A percentile compares a stretch with the other conserved stretches of the same genome.
phyloP scores from a whole-genome alignment of 2,888 invertebrate genomes.

The Rhaphigaster nebulosa region DNA sequence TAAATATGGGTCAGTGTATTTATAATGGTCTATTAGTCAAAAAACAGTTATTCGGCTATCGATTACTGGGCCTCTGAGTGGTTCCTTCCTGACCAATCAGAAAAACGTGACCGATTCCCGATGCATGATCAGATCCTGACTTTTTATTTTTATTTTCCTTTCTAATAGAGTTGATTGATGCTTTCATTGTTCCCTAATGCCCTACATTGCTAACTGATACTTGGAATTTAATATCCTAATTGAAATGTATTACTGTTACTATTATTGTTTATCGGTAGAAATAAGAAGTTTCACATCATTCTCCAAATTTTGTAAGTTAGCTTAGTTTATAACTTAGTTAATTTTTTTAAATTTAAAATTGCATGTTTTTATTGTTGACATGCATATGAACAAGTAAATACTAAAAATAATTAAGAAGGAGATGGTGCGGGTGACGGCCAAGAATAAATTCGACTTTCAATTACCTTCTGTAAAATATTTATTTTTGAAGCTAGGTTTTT shows the following conservation, averaged over 20 bases:
- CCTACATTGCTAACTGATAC: neutral
- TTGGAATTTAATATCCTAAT: neutral
- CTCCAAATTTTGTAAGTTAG: no score
- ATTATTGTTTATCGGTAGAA: no score
- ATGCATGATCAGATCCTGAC: neutral
- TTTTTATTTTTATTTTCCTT: neutral
- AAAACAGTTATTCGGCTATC: constrained; percentile 5
- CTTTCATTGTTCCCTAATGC: constrained; percentile 5
- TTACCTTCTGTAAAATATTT: no score
- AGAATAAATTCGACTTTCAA: no score
- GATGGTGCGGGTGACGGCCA: no score
- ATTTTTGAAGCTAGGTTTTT: no score
- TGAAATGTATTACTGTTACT: neutral
- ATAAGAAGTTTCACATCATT: no score
- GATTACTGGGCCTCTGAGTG: neutral
- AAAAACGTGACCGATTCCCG: constrained; percentile 1
- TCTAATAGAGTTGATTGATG: neutral
- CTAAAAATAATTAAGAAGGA: no score
- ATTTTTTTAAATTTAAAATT: no score
- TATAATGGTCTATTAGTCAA: neutral
- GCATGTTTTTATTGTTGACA: no score
- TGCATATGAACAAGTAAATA: no score
- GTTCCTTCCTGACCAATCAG: neutral
- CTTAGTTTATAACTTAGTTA: no score
- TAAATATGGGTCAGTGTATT: constrained; percentile 6